Base-by-base conservation (phyloP, 1,140 invertebrate species). In the Drosophila pectinifera region DNA sequence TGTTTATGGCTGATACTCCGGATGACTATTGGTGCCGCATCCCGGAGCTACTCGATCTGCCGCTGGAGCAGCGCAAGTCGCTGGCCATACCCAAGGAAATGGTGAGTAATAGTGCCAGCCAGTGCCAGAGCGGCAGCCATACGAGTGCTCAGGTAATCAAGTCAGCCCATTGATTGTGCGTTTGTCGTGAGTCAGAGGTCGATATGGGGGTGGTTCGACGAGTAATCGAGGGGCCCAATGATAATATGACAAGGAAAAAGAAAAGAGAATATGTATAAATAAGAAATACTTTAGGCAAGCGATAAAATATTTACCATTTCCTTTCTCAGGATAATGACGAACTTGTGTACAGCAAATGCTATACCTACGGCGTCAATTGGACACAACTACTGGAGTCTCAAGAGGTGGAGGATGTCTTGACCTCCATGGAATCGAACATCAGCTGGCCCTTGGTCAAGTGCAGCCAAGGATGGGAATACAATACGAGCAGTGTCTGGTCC, bases 1-100 rank as follows among this genome's bases (percentile, higher is more conserved):
- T 97, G 3, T 97, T 97, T 91, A 97, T 97, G 96, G 94, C 96
- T 0, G 95, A 97, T 76, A 94, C 94, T 20, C 96, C 96, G 0
- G 94, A 92, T 39, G 91, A 95, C 34, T 96, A 97, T 92, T 97
- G 96, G 96, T 97, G 97, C 82, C 93, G 92, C 48, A 93, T 96
- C 5, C 96, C 96, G 0, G 94, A 95, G 68, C 91, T 97, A 16
- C 90, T 93, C 41, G 92, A 94, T 83, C 81, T 95, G 48, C 93
- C 94, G 38, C 69, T 94, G 34, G 94, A 95, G 46, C 92, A 94
- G 64, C 93, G 95, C 53, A 94, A 94, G 93, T 89, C 92, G 16
- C 91, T 97, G 74, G 94, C 94, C 5, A 96, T 96, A 86, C 96
- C 96, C 14, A 86, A 81, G 80, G 92, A 93, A 68, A 38, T 73